Base-by-base conservation (phyloP, 2,888 invertebrate species). In the Lypha dubia region DNA sequence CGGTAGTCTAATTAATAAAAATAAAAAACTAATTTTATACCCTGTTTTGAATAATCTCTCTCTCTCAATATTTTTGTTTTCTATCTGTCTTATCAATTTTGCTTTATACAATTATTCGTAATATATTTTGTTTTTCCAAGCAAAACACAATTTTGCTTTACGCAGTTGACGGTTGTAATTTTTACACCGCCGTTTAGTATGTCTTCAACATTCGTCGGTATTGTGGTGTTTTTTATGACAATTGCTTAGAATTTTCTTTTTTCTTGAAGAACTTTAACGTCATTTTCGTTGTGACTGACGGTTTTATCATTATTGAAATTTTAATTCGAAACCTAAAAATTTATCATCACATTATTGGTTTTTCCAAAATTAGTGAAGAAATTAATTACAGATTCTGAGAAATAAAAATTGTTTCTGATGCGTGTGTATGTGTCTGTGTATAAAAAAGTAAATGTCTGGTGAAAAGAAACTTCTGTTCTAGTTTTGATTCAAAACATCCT, bases 91-190 rank as follows among this genome's bases (percentile, higher is more conserved):
- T 53, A 44, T 68, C 65, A 49, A 56, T 63, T 70, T 17, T 68
- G 32, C 70, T 63, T 63, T 56, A 70, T 70, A 70, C 75, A 63
- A 35, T 56, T 41, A 74, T 80, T 81, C 81, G 75, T 24, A 75
- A 62, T 74, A 17, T n/a, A 11, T 44, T 46, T 81, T 75, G 1
- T 60, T 74, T 73, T 49, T 20, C 49, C 17, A 11, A 58, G 56
- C 41, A 56, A 24, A 62, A 63, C 46, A 75, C 20, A 62, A 68
- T 65, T 58, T n/a, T 35, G n/a, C n/a, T 60, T 62, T 53, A 65
- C 74, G 62, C 83, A 83, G 73, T 60, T 82, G 71, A 87, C 80
- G 87, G 85, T 87, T 87, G 86, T 87, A 86, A 88, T 56, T 86
- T 86, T 85, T 86, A 86, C 86, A 86, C 81, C 86, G 85, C 83